These are phyloP conservation scores for human (Homo sapiens) DNA, from an alignment of 2,113 vertebrate species.

Conservation along the genomic window DNA sequence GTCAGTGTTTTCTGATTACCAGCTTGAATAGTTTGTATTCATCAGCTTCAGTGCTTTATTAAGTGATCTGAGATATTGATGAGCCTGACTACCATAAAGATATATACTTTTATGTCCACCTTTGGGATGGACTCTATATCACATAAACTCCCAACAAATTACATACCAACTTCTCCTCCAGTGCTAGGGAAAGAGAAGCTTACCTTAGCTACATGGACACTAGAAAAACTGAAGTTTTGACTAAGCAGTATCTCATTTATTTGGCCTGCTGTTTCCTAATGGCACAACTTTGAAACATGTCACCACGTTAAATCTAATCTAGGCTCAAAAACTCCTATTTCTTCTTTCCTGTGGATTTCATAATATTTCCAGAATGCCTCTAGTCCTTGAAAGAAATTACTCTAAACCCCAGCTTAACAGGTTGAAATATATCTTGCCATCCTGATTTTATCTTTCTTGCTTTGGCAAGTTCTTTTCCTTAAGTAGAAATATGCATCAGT, in stretches of 20 bases:
- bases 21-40: neutral
- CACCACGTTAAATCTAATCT: neutral
- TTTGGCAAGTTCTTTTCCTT: constrained; percentile 7
- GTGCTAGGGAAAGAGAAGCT: neutral
- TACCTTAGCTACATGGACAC: neutral
- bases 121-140: neutral
- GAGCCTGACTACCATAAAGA: neutral
- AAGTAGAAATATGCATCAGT: neutral
- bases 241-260: neutral
- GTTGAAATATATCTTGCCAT: neutral
- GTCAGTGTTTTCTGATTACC: neutral
- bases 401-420: neutral
- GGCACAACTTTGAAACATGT: neutral
- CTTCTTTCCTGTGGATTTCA: neutral
- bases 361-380: constrained; percentile 26
- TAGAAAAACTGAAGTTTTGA: neutral
- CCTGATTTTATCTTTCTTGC: neutral
- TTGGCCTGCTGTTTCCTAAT: neutral
- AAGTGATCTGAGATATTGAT: neutral
- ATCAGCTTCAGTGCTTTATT: neutral
- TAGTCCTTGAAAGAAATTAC: constrained; percentile 8
- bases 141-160: neutral
- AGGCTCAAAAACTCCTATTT: neutral
- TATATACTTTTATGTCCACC: neutral
- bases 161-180: neutral